A percentile compares a stretch with the other conserved stretches of the same genome.
These are phyloP conservation scores for Neogale vison DNA, from an alignment of 2,113 vertebrate species.

Conservation along the genomic window DNA sequence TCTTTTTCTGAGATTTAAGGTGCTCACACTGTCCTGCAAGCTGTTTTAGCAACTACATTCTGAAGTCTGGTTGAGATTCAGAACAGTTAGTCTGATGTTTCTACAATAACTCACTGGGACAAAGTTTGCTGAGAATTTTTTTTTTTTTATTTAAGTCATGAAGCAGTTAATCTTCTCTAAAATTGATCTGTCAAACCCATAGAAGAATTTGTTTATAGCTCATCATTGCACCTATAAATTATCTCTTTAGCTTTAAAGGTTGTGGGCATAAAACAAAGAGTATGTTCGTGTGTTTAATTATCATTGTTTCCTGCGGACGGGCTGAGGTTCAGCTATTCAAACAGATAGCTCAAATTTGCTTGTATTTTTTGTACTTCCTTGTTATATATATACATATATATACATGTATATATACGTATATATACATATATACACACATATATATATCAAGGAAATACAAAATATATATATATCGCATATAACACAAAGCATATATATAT, in stretches of 20 bases:
- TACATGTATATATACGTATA: too few species aligned
- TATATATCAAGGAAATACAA: too few species aligned
- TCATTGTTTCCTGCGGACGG: neutral
- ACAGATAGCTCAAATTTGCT: neutral
- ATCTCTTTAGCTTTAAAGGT: neutral
- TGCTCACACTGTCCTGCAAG: neutral
- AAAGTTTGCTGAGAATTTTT: neutral
- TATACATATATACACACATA: too few species aligned
- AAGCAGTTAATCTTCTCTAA: neutral
- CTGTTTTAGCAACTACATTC: neutral
- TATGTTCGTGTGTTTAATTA: neutral
- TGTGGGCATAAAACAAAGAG: neutral
- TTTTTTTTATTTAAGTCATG: neutral
- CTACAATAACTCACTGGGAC: neutral
- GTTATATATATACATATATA: too few species aligned
- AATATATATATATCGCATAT: too few species aligned
- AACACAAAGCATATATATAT: too few species aligned
- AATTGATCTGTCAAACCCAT: neutral
- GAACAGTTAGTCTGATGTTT: neutral
- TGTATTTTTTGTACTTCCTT: constrained; percentile 9
- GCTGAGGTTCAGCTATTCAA: neutral
- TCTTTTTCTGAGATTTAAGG: neutral
- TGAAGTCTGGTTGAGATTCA: neutral
- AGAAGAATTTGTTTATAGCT: neutral
- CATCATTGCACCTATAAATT: neutral